phyloP scores from a whole-genome alignment of 2,113 vertebrate species.

The Myiozetetes cayanensis region DNA sequence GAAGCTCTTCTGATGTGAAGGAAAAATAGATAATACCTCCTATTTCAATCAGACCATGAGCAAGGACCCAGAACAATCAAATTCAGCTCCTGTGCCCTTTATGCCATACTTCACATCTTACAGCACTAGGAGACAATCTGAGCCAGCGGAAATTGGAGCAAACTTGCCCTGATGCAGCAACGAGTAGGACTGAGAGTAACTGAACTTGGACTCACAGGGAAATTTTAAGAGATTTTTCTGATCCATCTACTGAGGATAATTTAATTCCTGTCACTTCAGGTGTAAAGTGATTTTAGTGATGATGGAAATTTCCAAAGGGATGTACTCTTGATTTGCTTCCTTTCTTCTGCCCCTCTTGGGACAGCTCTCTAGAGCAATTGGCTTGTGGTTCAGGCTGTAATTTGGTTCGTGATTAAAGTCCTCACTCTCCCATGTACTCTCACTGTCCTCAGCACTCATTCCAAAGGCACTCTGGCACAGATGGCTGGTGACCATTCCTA shows the following conservation, averaged over 20 bases:
- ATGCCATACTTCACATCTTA: not conserved
- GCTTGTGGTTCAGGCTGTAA: not conserved
- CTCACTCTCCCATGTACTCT: not conserved
- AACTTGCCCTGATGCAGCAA: not conserved
- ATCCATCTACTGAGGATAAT: not conserved
- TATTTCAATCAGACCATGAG: not conserved
- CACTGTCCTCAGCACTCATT: not conserved
- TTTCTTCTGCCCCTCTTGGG: constrained; percentile 44
- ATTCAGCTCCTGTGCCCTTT: not conserved
- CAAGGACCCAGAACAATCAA: not conserved
- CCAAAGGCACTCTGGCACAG: not conserved
- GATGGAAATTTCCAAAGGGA: constrained; percentile 64
- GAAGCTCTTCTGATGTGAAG: not conserved
- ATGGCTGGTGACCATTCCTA: not conserved
- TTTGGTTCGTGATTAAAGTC: not conserved
- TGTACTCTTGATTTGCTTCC: constrained; percentile 58
- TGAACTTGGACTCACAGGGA: not conserved
- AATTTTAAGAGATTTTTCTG: not conserved
- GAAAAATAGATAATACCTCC: not conserved
- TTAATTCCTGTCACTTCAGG: constrained; percentile 7
- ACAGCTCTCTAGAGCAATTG: not conserved
- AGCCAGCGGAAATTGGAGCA: not conserved
- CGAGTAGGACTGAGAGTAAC: not conserved
- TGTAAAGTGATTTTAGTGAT: constrained; percentile 68
- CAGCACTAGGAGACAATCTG: not conserved